Conservation (phyloP, 2,888 invertebrate species). For the Sphaerophoria rueppellii region DNA sequence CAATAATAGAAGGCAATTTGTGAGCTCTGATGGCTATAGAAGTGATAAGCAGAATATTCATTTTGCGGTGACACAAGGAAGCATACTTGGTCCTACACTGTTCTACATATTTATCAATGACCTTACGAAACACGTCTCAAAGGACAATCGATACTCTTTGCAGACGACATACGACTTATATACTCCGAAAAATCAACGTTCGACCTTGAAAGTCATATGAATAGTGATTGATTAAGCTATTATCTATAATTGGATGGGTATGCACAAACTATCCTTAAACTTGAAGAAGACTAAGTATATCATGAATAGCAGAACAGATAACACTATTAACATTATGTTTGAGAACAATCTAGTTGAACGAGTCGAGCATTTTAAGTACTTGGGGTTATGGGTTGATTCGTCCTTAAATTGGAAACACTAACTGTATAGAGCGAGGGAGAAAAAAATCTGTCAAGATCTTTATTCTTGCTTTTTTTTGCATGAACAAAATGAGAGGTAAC, state of each 20-base stretch:
- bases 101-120: constrained; percentile 3
- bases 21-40: not conserved
- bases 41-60: not conserved
- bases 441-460: too few species aligned
- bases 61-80: constrained; percentile 6
- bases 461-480: too few species aligned
- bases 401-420: not conserved
- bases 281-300: not conserved
- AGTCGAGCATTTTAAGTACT: too few species aligned
- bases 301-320: not conserved
- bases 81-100: constrained; percentile 6
- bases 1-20: not conserved
- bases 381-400: not conserved
- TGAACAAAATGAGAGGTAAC: too few species aligned
- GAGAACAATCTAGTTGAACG: too few species aligned
- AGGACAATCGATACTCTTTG: not conserved
- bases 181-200: not conserved
- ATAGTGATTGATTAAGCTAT: not conserved
- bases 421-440: too few species aligned
- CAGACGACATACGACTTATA: constrained; percentile 4
- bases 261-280: not conserved
- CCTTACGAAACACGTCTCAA: not conserved
- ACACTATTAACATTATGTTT: too few species aligned
- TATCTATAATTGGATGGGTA: not conserved
- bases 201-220: not conserved